Base-by-base conservation (phyloP, 2,797 vertebrate species). In the Sorex maritimensis region DNA sequence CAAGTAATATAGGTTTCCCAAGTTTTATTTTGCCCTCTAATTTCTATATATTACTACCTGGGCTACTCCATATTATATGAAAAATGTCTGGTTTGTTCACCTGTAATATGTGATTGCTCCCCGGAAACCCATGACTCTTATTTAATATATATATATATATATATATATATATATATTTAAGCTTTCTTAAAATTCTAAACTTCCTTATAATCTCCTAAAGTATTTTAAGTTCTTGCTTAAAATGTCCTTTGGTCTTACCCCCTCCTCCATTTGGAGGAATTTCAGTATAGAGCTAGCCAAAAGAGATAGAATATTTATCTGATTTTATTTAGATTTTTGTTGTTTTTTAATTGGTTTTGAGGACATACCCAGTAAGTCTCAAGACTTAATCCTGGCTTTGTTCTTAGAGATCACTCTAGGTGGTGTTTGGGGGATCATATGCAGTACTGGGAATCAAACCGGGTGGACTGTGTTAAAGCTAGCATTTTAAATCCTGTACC, bases 11-110 rank as follows among this genome's bases (percentile, higher is more conserved):
- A 52, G 13, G 13, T 52, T 52, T 11, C 49, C 13, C 49, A 52
- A 52, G 21, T 92, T 94, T 94, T 84, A 71, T 93, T 94, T 94
- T 85, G 15, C 19, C 61, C 17, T 69, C 0, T 75, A 1, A 90
- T 84, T 87, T 89, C 49, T 90, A 85, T 81, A 72, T 88, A 71
- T 82, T 11, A 52, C 14, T 74, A 75, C 72, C 55, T 71, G 92
- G 67, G 44, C 71, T 92, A 67, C 49, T 91, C 13, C 11, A 41
- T 49, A 55, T 58, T 81, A 87, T 75, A 38, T 17, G 92, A 87
- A 69, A 67, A 84, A 49, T 80, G 49, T 80, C 89, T 82, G 58
- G 6, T 10, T 94, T 91, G 78, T 67, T 12, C 5, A 41, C 55
- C 55, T 85, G 81, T 7, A 8, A 10, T 21, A 23, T 74, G 4